phyloP scores from a whole-genome alignment of 2,888 invertebrate species.

The Scelioninae gen. 1 region DNA sequence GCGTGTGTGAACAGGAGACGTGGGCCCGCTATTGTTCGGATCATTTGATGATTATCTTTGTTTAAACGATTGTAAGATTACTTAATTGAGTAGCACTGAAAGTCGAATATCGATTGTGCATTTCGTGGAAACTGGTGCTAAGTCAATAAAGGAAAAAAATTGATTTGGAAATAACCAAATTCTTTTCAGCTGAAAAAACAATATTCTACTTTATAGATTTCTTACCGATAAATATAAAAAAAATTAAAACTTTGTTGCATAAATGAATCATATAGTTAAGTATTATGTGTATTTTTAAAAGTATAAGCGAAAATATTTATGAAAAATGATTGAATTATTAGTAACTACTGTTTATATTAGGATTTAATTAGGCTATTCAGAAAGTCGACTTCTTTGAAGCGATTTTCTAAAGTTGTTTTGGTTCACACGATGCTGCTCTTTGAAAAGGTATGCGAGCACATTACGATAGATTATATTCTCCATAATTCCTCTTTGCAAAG shows the following conservation, averaged over 20 bases:
- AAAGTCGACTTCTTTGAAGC: slow-evolving; percentile 41
- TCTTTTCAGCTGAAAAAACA: slow-evolving; percentile 4
- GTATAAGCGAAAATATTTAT: too few species aligned
- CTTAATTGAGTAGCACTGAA: slow-evolving; percentile 6
- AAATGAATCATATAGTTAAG: not conserved
- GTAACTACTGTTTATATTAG: not conserved
- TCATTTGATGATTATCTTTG: slow-evolving; percentile 16
- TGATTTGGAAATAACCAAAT: slow-evolving; percentile 6
- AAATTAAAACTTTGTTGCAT: not conserved
- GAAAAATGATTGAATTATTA: too few species aligned
- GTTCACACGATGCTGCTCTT: slow-evolving; percentile 39
- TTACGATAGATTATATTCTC: slow-evolving; percentile 63
- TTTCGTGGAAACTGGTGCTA: not conserved
- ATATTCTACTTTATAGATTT: not conserved
- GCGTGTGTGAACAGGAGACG: too few species aligned
- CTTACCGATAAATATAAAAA: too few species aligned
- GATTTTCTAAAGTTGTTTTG: slow-evolving; percentile 45
- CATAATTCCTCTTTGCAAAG: slow-evolving; percentile 52
- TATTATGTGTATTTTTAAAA: not conserved
- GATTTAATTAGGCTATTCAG: slow-evolving; percentile 17
- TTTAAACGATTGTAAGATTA: slow-evolving; percentile 6
- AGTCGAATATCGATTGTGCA: not conserved
- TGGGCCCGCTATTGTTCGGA: too few species aligned
- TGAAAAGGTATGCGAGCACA: slow-evolving; percentile 57
- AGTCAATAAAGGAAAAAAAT: not conserved